Evolutionary conservation across 1,140 invertebrate species (phyloP).

Genomic region (Phortica variegata): DNA sequence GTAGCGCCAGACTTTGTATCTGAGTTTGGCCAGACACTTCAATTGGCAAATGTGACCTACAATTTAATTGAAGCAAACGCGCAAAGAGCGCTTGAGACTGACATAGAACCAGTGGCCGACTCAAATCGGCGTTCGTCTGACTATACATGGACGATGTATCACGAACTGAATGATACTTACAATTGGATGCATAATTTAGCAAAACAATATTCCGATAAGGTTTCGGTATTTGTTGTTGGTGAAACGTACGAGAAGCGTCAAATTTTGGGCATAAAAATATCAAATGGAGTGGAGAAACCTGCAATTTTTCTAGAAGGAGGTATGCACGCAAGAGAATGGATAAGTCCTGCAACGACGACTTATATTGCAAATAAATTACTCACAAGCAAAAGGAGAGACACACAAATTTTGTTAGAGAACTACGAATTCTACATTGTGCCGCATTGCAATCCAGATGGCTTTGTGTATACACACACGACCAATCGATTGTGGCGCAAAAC

Average conservation of each 20-base stretch:
- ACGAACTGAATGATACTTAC: slow-evolving; percentile 59
- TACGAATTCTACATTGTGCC: slow-evolving; percentile 74
- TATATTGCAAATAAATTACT: slow-evolving; percentile 69
- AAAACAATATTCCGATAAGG: slow-evolving; percentile 56
- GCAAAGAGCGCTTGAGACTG: slow-evolving; percentile 46
- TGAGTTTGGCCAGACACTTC: slow-evolving; percentile 11
- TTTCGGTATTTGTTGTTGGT: slow-evolving; percentile 61
- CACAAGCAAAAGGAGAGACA: slow-evolving; percentile 53
- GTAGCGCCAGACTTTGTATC: slow-evolving; percentile 26
- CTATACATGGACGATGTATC: slow-evolving; percentile 56
- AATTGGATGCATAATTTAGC: slow-evolving; percentile 55
- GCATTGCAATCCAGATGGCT: slow-evolving; percentile 76
- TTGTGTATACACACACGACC: slow-evolving; percentile 67
- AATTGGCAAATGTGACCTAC: slow-evolving; percentile 2
- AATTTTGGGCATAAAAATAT: slow-evolving; percentile 65
- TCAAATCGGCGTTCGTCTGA: slow-evolving; percentile 20
- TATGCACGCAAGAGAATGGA: slow-evolving; percentile 78
- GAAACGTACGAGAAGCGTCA: slow-evolving; percentile 63
- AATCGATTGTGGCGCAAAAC: slow-evolving; percentile 78
- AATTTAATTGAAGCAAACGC: slow-evolving; percentile 45
- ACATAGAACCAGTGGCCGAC: slow-evolving; percentile 29
- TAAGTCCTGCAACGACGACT: slow-evolving; percentile 69
- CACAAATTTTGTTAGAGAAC: slow-evolving; percentile 60
- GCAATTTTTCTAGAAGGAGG: slow-evolving; percentile 61
- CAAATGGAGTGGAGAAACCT: slow-evolving; percentile 51